Base-by-base conservation (phyloP, 2,797 vertebrate genomes). In the Onychomys torridus region DNA sequence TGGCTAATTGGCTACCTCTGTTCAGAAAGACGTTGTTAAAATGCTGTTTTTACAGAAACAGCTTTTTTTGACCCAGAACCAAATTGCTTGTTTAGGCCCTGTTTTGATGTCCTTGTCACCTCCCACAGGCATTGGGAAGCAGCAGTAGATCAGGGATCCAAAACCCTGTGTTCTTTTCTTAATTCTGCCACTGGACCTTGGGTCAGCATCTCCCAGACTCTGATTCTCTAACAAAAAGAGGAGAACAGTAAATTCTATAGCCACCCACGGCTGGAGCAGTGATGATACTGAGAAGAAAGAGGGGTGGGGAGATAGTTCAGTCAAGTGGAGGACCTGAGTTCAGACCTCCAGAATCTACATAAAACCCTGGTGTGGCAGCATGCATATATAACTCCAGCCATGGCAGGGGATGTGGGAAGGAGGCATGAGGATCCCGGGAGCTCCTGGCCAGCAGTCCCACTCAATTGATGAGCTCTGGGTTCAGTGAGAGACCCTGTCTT, bases 1-100 rank as follows among this genome's bases (percentile, higher is more conserved):
- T 97, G 89, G 88, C 71, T 97, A 96, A 98, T 92, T 96, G 95
- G 82, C 90, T 81, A 90, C 94, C 90, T 93, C 77, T 73, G 93
- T 83, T 92, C 55, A 43, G 89, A 95, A 89, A 94, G 61, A 88
- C 29, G 25, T 85, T 91, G 49, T 90, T 94, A 85, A 96, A 95
- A 96, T 73, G 65, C 43, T 90, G 93, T 79, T 92, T 93, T 71
- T 43, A 65, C 55, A 94, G 71, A 94, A 91, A 82, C 63, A 89
- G 76, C 7, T 76, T 97, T 95, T 89, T 37, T n/a, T 82, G 43
- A 65, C 57, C 32, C 83, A 43, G 76, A 88, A 90, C 76, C 89
- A 97, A 96, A 97, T 82, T 89, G 71, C 49, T 77, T 95, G 90
- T 91, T 95, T 94, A 93, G 52, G 86, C n/a, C 43, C 49, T 73